Conservation (phyloP, 35 echinoderm and acorn worm species). For the Patiria miniata region DNA sequence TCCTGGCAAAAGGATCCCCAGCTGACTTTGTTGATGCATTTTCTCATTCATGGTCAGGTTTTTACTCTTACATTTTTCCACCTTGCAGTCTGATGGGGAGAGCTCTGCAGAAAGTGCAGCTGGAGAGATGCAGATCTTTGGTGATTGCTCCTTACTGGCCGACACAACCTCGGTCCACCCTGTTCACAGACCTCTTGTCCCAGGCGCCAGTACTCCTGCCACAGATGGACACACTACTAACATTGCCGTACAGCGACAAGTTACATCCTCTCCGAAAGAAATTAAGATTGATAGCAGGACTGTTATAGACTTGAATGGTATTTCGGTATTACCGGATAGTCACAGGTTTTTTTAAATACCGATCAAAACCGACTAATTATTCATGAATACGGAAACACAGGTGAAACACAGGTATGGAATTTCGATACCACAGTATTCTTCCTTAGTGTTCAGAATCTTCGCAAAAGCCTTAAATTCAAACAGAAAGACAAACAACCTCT, state of each 20-base stretch:
- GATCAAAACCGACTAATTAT: too few species aligned
- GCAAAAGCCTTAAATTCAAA: too few species aligned
- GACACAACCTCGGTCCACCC: slow-evolving; percentile 14
- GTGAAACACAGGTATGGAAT: too few species aligned
- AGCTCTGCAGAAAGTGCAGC: background rate
- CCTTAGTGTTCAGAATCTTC: too few species aligned
- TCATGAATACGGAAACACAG: too few species aligned
- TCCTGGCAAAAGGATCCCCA: slow-evolving; percentile 72
- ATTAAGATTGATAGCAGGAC: slow-evolving; percentile 20
- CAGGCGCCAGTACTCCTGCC: background rate
- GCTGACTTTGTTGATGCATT: slow-evolving; percentile 59
- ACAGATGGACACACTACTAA: background rate
- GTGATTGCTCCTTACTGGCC: slow-evolving; percentile 82
- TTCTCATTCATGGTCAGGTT: slow-evolving; percentile 33
- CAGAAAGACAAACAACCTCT: too few species aligned
- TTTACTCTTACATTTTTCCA: slow-evolving; percentile 67
- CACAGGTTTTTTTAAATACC: too few species aligned
- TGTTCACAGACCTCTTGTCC: background rate
- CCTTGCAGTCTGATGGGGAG: background rate
- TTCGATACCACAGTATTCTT: too few species aligned
- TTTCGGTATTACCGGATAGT: too few species aligned
- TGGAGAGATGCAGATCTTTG: slow-evolving; percentile 49
- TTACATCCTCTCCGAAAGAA: slow-evolving; percentile 26
- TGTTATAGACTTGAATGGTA: too few species aligned
- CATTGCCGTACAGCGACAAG: background rate